phyloP scores from a whole-genome alignment of 2,113 vertebrate species.

The Hucho hucho region DNA sequence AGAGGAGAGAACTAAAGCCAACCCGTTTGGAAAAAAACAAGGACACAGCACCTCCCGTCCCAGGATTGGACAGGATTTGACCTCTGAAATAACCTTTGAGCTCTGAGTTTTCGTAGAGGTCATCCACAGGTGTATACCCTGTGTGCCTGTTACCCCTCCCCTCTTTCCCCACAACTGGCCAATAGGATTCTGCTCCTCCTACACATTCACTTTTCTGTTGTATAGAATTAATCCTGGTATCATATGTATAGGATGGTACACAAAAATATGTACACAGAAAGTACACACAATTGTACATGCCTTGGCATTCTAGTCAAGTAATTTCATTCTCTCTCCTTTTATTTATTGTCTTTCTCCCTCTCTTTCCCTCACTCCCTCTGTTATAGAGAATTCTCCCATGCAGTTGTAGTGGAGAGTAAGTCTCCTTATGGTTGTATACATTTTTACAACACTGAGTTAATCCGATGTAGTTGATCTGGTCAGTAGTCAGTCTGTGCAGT shows the following conservation, averaged over 20 bases:
- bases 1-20: conserved; percentile 13
- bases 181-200: no score
- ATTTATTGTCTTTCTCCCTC: neutral
- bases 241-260: no score
- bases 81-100: conserved; percentile 16
- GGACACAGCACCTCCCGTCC: conserved; percentile 19
- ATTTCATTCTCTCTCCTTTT: neutral
- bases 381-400: conserved; percentile 23
- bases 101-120: conserved; percentile 20
- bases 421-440: conserved; percentile 12
- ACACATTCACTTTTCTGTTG: neutral
- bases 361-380: conserved; percentile 15
- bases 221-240: neutral
- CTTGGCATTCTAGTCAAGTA: neutral
- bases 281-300: neutral
- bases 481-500: conserved; percentile 8
- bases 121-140: conserved; percentile 49
- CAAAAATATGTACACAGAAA: neutral
- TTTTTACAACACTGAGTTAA: conserved; percentile 20
- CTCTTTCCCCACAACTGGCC: neutral
- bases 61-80: conserved; percentile 15
- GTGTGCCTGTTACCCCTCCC: conserved; percentile 24
- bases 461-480: conserved; percentile 6
- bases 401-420: conserved; percentile 45
- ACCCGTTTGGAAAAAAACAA: conserved; percentile 15